Evolutionary conservation across 2,888 invertebrate genomes (phyloP).

Genomic region (Alcis repandata): DNA sequence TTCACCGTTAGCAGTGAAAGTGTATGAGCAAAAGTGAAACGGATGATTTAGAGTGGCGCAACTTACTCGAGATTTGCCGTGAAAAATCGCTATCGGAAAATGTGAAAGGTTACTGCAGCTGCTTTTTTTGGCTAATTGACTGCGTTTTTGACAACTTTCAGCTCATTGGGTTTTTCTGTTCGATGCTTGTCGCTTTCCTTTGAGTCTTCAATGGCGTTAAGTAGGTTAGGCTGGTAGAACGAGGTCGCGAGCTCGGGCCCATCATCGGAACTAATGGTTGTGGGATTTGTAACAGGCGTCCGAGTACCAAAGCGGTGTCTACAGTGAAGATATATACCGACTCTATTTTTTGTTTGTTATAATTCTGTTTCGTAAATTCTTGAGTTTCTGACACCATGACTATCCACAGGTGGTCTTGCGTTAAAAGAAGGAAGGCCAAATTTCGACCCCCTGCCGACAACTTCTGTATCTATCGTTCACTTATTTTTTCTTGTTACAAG

Average conservation of each 20-base stretch:
- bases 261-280: constrained; percentile 26
- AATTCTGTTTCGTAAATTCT: background rate
- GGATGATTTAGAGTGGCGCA: constrained; percentile 72
- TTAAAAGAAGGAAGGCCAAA: too few species aligned
- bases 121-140: constrained; percentile 44
- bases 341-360: background rate
- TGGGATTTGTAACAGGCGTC: constrained; percentile 14
- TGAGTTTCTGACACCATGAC: background rate
- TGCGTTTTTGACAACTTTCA: constrained; percentile 21
- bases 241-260: constrained; percentile 8
- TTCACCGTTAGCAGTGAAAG: constrained; percentile 83
- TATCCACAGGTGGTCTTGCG: too few species aligned
- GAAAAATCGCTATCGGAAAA: constrained; percentile 74
- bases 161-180: constrained; percentile 15
- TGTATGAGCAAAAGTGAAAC: constrained; percentile 83
- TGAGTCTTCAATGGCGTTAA: constrained; percentile 16
- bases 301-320: background rate
- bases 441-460: too few species aligned
- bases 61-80: constrained; percentile 71
- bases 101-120: constrained; percentile 61
- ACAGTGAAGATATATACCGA: background rate
- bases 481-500: too few species aligned
- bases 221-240: constrained; percentile 26
- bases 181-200: constrained; percentile 24
- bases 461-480: too few species aligned